phyloP scores from a whole-genome alignment of 2,797 vertebrate genomes.

The Gymnopithys bicolor region DNA sequence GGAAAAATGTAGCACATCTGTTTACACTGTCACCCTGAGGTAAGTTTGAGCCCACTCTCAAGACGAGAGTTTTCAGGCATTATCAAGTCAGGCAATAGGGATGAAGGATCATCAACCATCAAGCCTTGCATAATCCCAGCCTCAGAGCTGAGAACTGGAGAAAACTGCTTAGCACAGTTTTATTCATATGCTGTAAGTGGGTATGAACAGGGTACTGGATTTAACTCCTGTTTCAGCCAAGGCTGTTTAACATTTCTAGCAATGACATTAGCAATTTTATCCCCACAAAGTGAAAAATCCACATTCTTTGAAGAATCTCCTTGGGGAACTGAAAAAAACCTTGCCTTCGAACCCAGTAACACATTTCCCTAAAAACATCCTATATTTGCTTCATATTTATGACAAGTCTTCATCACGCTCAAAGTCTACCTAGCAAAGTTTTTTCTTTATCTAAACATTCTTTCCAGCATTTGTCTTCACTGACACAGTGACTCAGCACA shows the following conservation, averaged over 20 bases:
- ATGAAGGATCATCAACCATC: neutral
- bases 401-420: neutral
- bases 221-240: neutral
- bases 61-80: neutral
- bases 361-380: neutral
- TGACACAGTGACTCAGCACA: constrained; percentile 46
- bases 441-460: neutral
- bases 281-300: neutral
- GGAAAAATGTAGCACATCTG: neutral
- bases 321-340: neutral
- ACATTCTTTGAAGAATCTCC: neutral
- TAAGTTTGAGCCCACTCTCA: neutral
- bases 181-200: neutral
- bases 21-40: constrained; percentile 18
- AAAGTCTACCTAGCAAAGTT: neutral
- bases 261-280: neutral
- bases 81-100: neutral
- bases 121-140: neutral
- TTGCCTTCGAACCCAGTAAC: neutral
- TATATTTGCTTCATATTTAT: neutral
- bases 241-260: neutral
- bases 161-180: neutral
- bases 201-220: neutral
- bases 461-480: neutral
- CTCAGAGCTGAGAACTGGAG: neutral